A percentile compares a stretch with the other conserved stretches of the same genome.
Conservation (phyloP, 2,797 vertebrate species). For the Lagorchestes hirsutus region DNA sequence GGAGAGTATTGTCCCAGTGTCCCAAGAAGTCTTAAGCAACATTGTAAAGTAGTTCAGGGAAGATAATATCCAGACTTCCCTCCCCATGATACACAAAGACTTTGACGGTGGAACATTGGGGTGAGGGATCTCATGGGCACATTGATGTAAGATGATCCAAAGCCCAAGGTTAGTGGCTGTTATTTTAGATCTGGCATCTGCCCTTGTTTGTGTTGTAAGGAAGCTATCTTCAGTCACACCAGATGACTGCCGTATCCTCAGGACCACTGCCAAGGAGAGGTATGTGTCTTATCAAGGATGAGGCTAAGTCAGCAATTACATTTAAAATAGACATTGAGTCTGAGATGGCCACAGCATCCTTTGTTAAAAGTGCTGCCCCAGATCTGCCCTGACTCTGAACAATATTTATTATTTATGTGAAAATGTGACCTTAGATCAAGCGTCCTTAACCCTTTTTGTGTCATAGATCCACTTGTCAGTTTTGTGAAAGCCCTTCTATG, state of each 20-base stretch:
- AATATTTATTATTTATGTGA: neutral
- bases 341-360: neutral
- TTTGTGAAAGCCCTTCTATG: neutral
- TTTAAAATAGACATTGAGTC: neutral
- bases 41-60: neutral
- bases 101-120: neutral
- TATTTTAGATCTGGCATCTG: neutral
- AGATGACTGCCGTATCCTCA: neutral
- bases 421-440: neutral
- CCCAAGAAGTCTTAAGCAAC: neutral
- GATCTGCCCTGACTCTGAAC: neutral
- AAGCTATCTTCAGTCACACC: neutral
- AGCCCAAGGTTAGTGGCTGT: neutral
- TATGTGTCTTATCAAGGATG: neutral
- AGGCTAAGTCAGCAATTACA: neutral
- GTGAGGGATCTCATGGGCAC: neutral
- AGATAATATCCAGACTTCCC: neutral
- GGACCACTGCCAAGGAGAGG: slow-evolving; percentile 12
- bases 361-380: neutral
- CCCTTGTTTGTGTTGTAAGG: neutral
- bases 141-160: slow-evolving; percentile 25
- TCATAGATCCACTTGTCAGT: neutral
- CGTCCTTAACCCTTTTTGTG: neutral
- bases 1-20: neutral
- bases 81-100: neutral